These are phyloP conservation scores for Eurois occulta DNA, from an alignment of 2,888 invertebrate genomes.

Conservation along the genomic window DNA sequence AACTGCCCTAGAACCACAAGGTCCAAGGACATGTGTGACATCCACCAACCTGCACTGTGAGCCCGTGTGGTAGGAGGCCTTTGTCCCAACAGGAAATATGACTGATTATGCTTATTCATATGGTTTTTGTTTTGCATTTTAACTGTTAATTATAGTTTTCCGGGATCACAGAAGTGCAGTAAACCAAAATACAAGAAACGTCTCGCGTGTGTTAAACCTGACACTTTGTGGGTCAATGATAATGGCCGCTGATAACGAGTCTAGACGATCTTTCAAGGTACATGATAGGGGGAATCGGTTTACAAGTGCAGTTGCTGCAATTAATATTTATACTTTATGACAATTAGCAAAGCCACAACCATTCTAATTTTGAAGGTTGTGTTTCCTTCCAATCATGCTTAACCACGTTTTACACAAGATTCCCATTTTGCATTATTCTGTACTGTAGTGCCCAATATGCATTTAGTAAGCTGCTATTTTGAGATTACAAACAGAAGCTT, in stretches of 20 bases:
- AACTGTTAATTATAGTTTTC: constrained; percentile 9
- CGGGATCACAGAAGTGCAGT: constrained; percentile 30
- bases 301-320: background rate
- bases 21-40: background rate
- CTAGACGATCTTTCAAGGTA: constrained; percentile 55
- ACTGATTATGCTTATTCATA: background rate
- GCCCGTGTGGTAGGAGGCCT: background rate
- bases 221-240: constrained; percentile 48
- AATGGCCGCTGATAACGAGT: constrained; percentile 44
- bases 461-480: no score
- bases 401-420: background rate
- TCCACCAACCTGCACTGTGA: background rate
- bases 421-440: background rate
- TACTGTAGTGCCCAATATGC: background rate
- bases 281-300: constrained; percentile 14
- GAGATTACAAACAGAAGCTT: no score
- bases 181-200: constrained; percentile 21
- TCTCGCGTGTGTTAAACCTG: constrained; percentile 6
- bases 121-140: constrained; percentile 6
- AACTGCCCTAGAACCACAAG: background rate
- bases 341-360: background rate
- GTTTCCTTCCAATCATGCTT: background rate
- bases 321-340: constrained; percentile 10
- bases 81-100: background rate
- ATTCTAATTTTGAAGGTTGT: background rate